phyloP scores from a whole-genome alignment of 2,888 invertebrate genomes.

The Drosophila hawaiiensis region DNA sequence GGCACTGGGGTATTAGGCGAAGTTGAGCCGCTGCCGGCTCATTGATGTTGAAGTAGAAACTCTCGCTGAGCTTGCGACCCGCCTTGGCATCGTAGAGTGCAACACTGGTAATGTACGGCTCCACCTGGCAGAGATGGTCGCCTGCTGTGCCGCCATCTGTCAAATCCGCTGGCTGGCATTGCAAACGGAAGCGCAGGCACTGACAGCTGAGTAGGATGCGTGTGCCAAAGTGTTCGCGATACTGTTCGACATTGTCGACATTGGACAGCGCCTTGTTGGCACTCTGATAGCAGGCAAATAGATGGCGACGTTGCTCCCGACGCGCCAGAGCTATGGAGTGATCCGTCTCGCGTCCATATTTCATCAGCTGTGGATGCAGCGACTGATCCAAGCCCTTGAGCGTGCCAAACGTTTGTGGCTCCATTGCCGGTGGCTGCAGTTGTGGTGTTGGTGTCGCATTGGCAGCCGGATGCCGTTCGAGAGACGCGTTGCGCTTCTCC shows the following conservation, averaged over 20 bases:
- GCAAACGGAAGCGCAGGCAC: slow-evolving; percentile 93
- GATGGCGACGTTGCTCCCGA: slow-evolving; percentile 91
- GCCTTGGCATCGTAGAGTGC: slow-evolving; percentile 95
- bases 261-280: slow-evolving; percentile 84
- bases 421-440: slow-evolving; percentile 83
- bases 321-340: slow-evolving; percentile 93
- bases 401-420: slow-evolving; percentile 91
- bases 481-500: slow-evolving; percentile 89
- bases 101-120: slow-evolving; percentile 96
- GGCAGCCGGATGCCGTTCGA: slow-evolving; percentile 88
- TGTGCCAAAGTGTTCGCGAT: slow-evolving; percentile 94
- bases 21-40: slow-evolving; percentile 89
- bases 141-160: slow-evolving; percentile 88
- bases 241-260: slow-evolving; percentile 89
- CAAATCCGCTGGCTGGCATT: slow-evolving; percentile 86
- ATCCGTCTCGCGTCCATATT: slow-evolving; percentile 96
- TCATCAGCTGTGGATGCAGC: slow-evolving; percentile 95
- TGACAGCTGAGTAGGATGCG: slow-evolving; percentile 93
- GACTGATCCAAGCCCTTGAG: slow-evolving; percentile 95
- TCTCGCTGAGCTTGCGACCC: slow-evolving; percentile 95
- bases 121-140: slow-evolving; percentile 90
- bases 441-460: slow-evolving; percentile 70
- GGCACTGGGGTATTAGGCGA: slow-evolving; percentile 81
- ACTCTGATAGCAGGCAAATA: slow-evolving; percentile 90
- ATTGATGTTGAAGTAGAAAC: slow-evolving; percentile 96